Evolutionary conservation across 2,888 invertebrate genomes (phyloP).

Genomic region (Anaspis maculata): DNA sequence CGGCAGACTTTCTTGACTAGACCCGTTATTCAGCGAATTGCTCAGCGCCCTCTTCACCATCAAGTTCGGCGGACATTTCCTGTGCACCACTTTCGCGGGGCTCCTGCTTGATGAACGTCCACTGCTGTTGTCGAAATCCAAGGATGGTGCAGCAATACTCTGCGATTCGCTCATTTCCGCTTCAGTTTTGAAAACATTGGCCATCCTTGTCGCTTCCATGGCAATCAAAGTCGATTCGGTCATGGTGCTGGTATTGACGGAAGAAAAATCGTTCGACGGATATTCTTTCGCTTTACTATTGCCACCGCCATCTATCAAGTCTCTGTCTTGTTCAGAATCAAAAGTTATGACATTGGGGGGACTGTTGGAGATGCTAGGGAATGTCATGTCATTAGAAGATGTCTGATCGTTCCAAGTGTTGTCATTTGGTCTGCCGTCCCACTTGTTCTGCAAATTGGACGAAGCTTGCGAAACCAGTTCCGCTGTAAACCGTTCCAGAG

Average conservation of each 20-base stretch:
- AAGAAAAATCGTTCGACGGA: slow-evolving; percentile 40
- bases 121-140: slow-evolving; percentile 62
- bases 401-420: slow-evolving; percentile 80
- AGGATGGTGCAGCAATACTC: slow-evolving; percentile 47
- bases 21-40: slow-evolving; percentile 38
- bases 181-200: slow-evolving; percentile 46
- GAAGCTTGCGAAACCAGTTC: slow-evolving; percentile 58
- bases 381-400: slow-evolving; percentile 69
- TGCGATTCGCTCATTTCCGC: slow-evolving; percentile 52
- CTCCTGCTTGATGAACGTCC: slow-evolving; percentile 35
- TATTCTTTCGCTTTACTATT: slow-evolving; percentile 20
- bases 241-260: slow-evolving; percentile 53
- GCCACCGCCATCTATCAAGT: slow-evolving; percentile 17
- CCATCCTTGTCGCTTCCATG: slow-evolving; percentile 64
- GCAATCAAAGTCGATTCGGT: slow-evolving; percentile 65
- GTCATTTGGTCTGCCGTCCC: slow-evolving; percentile 33
- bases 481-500: slow-evolving; percentile 56
- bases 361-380: slow-evolving; percentile 72
- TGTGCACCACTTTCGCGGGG: slow-evolving; percentile 27
- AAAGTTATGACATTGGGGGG: slow-evolving; percentile 64
- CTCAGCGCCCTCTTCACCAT: slow-evolving; percentile 66
- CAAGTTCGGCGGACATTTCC: slow-evolving; percentile 59
- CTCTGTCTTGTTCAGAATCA: slow-evolving; percentile 25
- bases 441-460: slow-evolving; percentile 51
- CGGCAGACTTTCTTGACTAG: slow-evolving; percentile 58